Conservation (phyloP, 1,140 invertebrate genomes). For the Lithobius niger region DNA sequence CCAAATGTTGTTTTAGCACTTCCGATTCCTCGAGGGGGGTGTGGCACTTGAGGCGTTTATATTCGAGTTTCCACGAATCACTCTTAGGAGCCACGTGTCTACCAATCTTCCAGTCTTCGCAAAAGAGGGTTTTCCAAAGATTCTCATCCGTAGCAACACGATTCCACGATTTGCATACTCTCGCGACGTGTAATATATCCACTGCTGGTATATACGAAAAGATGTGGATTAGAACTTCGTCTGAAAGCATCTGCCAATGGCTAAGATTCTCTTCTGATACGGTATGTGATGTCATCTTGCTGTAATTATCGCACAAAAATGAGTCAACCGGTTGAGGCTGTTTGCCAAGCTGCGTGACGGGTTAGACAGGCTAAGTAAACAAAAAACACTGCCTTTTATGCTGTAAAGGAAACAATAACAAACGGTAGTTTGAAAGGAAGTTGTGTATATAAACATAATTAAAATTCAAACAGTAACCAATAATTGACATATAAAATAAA, state of each 20-base stretch:
- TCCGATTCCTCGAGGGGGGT: constrained; percentile 63
- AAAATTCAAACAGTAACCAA: too few species aligned
- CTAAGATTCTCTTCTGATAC: too few species aligned
- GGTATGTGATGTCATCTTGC: too few species aligned
- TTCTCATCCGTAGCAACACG: constrained; percentile 31
- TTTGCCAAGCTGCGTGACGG: too few species aligned
- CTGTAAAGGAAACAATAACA: too few species aligned
- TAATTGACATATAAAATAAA: too few species aligned
- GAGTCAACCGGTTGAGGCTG: too few species aligned
- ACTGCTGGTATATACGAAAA: constrained; percentile 45
- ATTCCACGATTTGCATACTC: constrained; percentile 24
- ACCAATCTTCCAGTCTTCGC: constrained; percentile 13
- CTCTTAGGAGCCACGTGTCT: constrained; percentile 5
- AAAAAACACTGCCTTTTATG: too few species aligned
- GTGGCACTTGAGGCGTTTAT: constrained; percentile 56
- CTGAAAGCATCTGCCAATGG: constrained; percentile 38
- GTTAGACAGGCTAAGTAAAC: too few species aligned
- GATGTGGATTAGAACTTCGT: constrained; percentile 50
- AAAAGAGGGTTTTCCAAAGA: constrained; percentile 31
- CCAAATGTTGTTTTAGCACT: constrained; percentile 48
- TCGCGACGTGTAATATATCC: constrained; percentile 17
- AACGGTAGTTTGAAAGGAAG: too few species aligned
- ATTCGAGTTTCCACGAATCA: constrained; percentile 58
- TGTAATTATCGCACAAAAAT: too few species aligned
- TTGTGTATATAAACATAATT: too few species aligned